phyloP scores from a whole-genome alignment of 2,797 vertebrate species.

The Epinephelus malabaricus region DNA sequence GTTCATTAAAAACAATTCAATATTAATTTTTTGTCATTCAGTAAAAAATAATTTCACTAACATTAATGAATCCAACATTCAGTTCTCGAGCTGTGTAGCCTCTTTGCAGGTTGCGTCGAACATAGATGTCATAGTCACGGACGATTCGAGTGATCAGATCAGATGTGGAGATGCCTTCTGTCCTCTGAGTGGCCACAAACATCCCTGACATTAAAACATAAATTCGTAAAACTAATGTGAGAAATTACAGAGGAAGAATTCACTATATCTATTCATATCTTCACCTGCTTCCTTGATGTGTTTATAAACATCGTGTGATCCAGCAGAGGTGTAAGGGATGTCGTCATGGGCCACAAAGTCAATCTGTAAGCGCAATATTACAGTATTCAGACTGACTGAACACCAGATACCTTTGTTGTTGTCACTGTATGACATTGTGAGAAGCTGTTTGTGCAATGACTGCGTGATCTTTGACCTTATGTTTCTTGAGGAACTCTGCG shows the following conservation, averaged over 20 bases:
- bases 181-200: constrained; percentile 97
- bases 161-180: constrained; percentile 98
- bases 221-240: not conserved
- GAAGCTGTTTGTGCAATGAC: constrained; percentile 15
- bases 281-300: constrained; percentile 98
- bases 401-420: constrained; percentile 2
- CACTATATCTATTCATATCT: not conserved
- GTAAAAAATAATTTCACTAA: constrained; percentile 74
- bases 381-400: constrained; percentile 29
- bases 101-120: constrained; percentile 95
- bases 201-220: constrained; percentile 87
- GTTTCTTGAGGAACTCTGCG: constrained; percentile 94
- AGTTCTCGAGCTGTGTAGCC: constrained; percentile 98
- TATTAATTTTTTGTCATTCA: not conserved
- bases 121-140: constrained; percentile 96
- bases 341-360: constrained; percentile 99
- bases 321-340: constrained; percentile 97
- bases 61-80: constrained; percentile 97
- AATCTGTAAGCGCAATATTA: constrained; percentile 87
- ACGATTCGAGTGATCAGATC: constrained; percentile 99
- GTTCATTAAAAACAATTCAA: not conserved
- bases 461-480: constrained; percentile 92
- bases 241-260: not conserved
- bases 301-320: constrained; percentile 97
- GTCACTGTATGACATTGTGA: not conserved